A percentile compares a stretch with the other conserved stretches of the same genome.
phyloP scores from a whole-genome alignment of 1,140 invertebrate species.

The Drosophila aff. region DNA sequence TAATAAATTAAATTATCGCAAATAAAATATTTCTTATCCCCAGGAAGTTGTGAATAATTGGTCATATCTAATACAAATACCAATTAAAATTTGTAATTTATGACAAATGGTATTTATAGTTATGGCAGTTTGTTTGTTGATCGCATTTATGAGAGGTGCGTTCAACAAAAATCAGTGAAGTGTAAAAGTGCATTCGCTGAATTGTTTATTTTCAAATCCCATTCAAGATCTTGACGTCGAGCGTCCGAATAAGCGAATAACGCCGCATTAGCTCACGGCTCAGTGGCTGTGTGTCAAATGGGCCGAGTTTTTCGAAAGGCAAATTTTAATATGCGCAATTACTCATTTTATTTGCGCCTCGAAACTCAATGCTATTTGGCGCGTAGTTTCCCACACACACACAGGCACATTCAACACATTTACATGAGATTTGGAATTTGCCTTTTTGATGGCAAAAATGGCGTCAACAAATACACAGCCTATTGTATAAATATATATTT shows the following conservation, averaged over 20 bases:
- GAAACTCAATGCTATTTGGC: slow-evolving; percentile 67
- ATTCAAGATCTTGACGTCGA: slow-evolving; percentile 25
- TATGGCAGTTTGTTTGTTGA: neutral
- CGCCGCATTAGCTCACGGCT: slow-evolving; percentile 49
- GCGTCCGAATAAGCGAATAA: slow-evolving; percentile 3
- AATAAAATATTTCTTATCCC: neutral
- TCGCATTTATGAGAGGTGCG: slow-evolving; percentile 39
- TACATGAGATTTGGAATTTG: slow-evolving; percentile 62
- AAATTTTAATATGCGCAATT: slow-evolving; percentile 74
- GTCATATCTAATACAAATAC: neutral
- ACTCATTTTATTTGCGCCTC: slow-evolving; percentile 75
- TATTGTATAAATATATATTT: slow-evolving; percentile 53
- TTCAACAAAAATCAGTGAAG: slow-evolving; percentile 5
- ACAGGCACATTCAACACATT: slow-evolving; percentile 9
- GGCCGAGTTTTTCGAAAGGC: slow-evolving; percentile 52
- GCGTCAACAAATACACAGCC: slow-evolving; percentile 55
- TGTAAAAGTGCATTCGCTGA: slow-evolving; percentile 34
- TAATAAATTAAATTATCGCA: neutral
- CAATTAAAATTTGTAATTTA: slow-evolving; percentile 2
- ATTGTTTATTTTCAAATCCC: slow-evolving; percentile 21
- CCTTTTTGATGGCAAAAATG: slow-evolving; percentile 67
- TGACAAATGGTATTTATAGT: slow-evolving; percentile 6
- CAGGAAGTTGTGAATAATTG: neutral
- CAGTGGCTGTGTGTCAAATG: slow-evolving; percentile 40
- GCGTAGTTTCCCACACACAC: slow-evolving; percentile 68